Conservation (phyloP, 2,113 vertebrate species). For the Phalacrocorax brasilianus region DNA sequence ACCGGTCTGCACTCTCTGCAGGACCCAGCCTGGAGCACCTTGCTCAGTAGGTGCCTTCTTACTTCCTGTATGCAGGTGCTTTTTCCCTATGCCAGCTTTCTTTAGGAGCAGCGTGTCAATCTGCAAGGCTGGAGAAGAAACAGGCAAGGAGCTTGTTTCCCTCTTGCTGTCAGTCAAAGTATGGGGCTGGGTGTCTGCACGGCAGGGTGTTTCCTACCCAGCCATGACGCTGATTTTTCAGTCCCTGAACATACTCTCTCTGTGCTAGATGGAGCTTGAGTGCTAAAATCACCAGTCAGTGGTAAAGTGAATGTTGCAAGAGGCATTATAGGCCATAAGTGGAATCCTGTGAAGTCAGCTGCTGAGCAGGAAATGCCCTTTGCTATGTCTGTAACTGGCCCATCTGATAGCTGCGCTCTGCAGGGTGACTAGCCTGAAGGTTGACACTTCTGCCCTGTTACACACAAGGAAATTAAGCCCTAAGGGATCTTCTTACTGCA, state of each 20-base stretch:
- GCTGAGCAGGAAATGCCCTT: background rate
- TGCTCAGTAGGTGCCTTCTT: background rate
- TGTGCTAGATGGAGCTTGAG: background rate
- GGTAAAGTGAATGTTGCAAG: background rate
- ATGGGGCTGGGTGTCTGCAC: background rate
- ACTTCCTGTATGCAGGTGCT: background rate
- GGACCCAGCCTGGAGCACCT: background rate
- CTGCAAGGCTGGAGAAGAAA: background rate
- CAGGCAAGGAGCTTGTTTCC: background rate
- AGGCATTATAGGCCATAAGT: background rate
- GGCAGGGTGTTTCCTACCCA: background rate
- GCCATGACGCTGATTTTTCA: background rate
- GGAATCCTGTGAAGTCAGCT: background rate
- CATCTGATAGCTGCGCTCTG: background rate
- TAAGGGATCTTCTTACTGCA: background rate
- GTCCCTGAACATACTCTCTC: background rate
- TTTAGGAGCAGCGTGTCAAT: accelerated
- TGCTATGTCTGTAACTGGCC: too few relatives aligned
- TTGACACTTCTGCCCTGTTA: background rate
- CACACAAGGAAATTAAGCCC: background rate
- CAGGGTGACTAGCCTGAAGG: background rate
- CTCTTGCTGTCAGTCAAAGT: background rate
- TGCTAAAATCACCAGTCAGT: background rate
- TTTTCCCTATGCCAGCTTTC: background rate
- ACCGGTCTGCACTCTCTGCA: background rate